Percentiles rank a stretch among this genome's conserved stretches.
Evolutionary conservation across 2,888 invertebrate genomes (phyloP).

Genomic region (Drosophila borealis): DNA sequence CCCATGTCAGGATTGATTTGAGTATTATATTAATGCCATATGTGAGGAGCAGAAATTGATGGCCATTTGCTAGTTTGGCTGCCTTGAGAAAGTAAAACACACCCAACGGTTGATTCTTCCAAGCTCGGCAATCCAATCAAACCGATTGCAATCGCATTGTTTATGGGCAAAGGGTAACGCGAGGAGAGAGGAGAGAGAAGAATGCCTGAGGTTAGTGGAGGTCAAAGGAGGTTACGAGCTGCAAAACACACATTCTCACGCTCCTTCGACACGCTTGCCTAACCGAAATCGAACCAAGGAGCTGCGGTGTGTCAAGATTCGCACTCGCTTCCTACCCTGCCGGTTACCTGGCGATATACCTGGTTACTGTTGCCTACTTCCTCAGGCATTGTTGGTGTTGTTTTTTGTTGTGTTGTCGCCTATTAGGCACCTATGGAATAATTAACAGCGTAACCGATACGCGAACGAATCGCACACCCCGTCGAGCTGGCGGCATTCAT

Average conservation of each 20-base stretch:
- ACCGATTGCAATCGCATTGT: constrained; percentile 72
- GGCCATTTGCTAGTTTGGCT: constrained; percentile 27
- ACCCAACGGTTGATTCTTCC: not conserved
- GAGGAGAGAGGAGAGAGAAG: constrained; percentile 15
- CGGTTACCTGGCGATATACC: constrained; percentile 7
- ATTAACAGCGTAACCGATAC: constrained; percentile 71
- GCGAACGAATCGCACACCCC: constrained; percentile 54
- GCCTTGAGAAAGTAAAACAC: not conserved
- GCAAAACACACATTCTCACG: constrained; percentile 65
- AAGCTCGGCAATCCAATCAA: constrained; percentile 51
- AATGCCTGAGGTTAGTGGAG: constrained; percentile 3
- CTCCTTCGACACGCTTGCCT: constrained; percentile 57
- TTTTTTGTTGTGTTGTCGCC: constrained; percentile 49
- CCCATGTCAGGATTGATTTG: constrained; percentile 53
- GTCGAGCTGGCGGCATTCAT: constrained; percentile 8
- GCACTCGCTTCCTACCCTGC: constrained; percentile 20
- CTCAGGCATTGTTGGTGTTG: constrained; percentile 33
- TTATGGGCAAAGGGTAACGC: constrained; percentile 57
- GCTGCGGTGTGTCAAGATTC: constrained; percentile 37
- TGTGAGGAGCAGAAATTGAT: constrained; percentile 36
- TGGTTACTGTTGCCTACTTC: constrained; percentile 59
- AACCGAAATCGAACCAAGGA: constrained; percentile 39
- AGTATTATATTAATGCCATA: constrained; percentile 26
- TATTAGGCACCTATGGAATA: constrained; percentile 70
- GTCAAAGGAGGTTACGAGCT: not conserved